These are phyloP conservation scores for Characodon lateralis DNA, from an alignment of 2,797 vertebrate genomes.

Conservation along the genomic window DNA sequence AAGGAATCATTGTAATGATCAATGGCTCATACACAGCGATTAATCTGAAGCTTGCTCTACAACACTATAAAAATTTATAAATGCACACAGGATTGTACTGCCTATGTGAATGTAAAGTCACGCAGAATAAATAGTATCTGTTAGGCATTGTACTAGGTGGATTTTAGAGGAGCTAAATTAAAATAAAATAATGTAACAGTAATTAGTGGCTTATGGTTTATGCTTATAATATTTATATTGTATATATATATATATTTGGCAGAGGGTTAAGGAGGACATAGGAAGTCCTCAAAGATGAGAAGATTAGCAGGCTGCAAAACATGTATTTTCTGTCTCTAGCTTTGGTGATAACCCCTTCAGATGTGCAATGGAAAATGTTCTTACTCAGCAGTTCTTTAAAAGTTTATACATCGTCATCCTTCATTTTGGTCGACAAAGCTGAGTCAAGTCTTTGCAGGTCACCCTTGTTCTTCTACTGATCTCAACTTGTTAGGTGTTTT, in stretches of 20 bases:
- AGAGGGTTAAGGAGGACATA: too few species aligned
- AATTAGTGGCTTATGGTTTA: too few species aligned
- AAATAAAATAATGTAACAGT: too few species aligned
- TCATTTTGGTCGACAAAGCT: constrained; percentile 7
- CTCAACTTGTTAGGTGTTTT: constrained; percentile 16
- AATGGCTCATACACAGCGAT: constrained; percentile 32
- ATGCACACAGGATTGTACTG: constrained; percentile 9
- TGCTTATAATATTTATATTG: too few species aligned
- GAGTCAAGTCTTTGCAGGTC: constrained; percentile 16
- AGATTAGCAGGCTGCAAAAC: neutral
- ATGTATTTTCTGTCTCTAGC: neutral
- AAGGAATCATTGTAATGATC: constrained; percentile 33
- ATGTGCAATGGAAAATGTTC: constrained; percentile 14
- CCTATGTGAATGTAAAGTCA: constrained; percentile 4
- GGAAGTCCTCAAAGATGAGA: too few species aligned
- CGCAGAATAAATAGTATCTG: neutral
- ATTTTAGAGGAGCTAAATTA: too few species aligned
- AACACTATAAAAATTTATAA: constrained; percentile 15
- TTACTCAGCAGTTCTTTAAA: constrained; percentile 10
- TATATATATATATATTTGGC: too few species aligned
- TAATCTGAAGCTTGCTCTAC: constrained; percentile 30
- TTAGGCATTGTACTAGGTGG: too few species aligned
- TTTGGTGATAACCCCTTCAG: constrained; percentile 2
- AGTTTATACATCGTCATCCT: constrained; percentile 7
- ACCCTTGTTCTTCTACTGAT: constrained; percentile 8